These are phyloP conservation scores for Danio albolineatus DNA, from an alignment of 2,797 vertebrate genomes.

Conservation along the genomic window DNA sequence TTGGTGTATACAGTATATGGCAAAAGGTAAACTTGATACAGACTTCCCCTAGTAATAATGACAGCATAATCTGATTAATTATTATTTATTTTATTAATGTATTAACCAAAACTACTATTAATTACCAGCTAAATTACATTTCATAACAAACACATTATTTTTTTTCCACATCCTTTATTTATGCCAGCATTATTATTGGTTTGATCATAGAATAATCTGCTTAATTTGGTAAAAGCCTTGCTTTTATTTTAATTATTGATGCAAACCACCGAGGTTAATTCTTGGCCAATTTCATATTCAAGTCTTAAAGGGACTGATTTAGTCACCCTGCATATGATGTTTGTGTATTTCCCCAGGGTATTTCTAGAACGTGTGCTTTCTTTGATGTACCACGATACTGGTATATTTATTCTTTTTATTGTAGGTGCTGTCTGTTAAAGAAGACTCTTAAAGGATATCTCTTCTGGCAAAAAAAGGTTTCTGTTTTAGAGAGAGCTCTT, in stretches of 20 bases:
- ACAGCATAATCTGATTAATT: background rate
- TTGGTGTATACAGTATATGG: too few relatives aligned
- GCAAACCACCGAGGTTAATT: background rate
- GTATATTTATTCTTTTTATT: constrained; percentile 93
- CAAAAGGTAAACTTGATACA: too few relatives aligned
- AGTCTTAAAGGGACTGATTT: background rate
- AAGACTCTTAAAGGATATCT: constrained; percentile 81
- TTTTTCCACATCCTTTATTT: background rate
- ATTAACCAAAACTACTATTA: too few relatives aligned
- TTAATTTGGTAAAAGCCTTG: background rate
- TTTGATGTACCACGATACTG: constrained; percentile 84
- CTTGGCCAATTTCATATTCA: background rate
- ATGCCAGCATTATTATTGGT: background rate
- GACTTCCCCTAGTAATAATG: background rate
- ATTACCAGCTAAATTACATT: background rate
- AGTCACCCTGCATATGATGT: constrained; percentile 8
- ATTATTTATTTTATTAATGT: too few relatives aligned
- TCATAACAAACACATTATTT: too few relatives aligned
- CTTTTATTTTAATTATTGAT: constrained; percentile 7
- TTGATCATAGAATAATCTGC: constrained; percentile 2
- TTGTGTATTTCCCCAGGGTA: constrained; percentile 22
- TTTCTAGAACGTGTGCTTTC: constrained; percentile 60
- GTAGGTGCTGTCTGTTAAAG: constrained; percentile 88
- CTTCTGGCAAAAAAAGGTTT: constrained; percentile 89
- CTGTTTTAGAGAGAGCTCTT: constrained; percentile 82